Evolutionary conservation across 2,113 vertebrate genomes (phyloP).

Genomic region (Sialia sialis): DNA sequence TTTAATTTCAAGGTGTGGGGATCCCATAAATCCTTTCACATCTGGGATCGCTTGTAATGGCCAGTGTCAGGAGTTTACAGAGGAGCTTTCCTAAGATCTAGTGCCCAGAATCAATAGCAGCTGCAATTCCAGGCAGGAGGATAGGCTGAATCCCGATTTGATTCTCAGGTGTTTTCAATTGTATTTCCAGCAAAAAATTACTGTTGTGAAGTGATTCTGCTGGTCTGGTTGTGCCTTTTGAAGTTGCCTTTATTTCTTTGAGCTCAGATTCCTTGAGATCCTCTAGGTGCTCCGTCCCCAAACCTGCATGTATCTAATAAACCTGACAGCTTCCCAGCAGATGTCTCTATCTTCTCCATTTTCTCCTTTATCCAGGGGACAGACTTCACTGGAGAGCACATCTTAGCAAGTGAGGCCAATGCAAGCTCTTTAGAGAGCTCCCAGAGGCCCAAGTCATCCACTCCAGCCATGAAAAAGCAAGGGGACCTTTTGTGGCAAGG

Average conservation of each 20-base stretch:
- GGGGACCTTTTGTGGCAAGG: background rate
- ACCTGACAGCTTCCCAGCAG: slow-evolving; percentile 62
- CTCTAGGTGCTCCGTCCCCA: slow-evolving; percentile 25
- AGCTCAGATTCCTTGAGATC: slow-evolving; percentile 57
- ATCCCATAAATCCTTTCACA: slow-evolving; percentile 65
- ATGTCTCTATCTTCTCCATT: slow-evolving; percentile 58
- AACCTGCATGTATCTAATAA: slow-evolving; percentile 39
- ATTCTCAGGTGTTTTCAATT: slow-evolving; percentile 64
- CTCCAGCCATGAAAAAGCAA: background rate
- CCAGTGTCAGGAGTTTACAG: slow-evolving; percentile 54
- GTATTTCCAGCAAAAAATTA: slow-evolving; percentile 30
- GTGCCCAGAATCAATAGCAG: slow-evolving; percentile 57
- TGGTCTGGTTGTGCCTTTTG: slow-evolving; percentile 47
- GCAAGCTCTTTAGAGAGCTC: background rate
- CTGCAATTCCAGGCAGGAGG: slow-evolving; percentile 15
- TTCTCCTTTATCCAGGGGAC: background rate
- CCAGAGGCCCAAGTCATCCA: background rate
- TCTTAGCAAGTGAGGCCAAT: background rate
- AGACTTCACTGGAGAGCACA: background rate
- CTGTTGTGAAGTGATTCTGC: slow-evolving; percentile 25
- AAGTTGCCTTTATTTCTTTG: slow-evolving; percentile 63
- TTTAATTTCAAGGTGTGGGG: slow-evolving; percentile 29
- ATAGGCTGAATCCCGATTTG: slow-evolving; percentile 22
- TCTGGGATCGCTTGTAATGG: slow-evolving; percentile 48
- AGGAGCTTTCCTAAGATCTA: slow-evolving; percentile 61